Base-by-base conservation (phyloP, 2,888 invertebrate genomes). In the Pterostichus madidus region DNA sequence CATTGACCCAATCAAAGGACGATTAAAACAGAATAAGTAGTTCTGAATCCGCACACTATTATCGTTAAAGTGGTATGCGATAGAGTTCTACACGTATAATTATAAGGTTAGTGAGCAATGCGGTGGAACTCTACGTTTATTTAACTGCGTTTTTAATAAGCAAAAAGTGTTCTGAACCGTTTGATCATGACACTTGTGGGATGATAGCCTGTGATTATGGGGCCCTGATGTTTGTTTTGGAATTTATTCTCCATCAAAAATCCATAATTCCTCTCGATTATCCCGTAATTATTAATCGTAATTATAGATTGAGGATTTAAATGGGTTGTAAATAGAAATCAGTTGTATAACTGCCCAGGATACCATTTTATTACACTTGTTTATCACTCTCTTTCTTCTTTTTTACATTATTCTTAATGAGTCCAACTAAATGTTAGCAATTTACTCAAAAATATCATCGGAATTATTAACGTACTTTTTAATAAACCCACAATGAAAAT, bases 1-100 rank as follows among this genome's bases (percentile, higher is more conserved):
- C 78, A 61, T 79, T 79, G 78, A 79, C 78, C 78, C 61, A 79
- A 79, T 79, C 78, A 79, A 59, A 61, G 44, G 78, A n/a, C 78
- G 78, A 79, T 79, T 79, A 79, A 44, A 75, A 75, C 75, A 32
- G 31, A 79, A 79, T 79, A 79, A 79, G 78, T 79, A 79, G 78
- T 61, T 49, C 61, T 61, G 78, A 79, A 79, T 79, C 39, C 13
- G 78, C 61, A 61, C 78, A 61, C 75, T 75, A 75, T 79, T 79
- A 79, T 79, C 78, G 78, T 79, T 79, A 79, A 61, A 64, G 78
- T 35, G 78, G 78, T 79, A 79, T 79, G 78, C 78, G 78, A 79
- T 75, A 49, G 78, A 61, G 59, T 79, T 79, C 78, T 79, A 64
- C 64, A 64, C 32, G 64, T 32, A 44, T 79, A 79, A 79, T 79